Percentiles rank a stretch among this genome's conserved stretches.
These are phyloP conservation scores for Rotaria sp. DNA, from an alignment of 2,888 invertebrate genomes.

Conservation along the genomic window DNA sequence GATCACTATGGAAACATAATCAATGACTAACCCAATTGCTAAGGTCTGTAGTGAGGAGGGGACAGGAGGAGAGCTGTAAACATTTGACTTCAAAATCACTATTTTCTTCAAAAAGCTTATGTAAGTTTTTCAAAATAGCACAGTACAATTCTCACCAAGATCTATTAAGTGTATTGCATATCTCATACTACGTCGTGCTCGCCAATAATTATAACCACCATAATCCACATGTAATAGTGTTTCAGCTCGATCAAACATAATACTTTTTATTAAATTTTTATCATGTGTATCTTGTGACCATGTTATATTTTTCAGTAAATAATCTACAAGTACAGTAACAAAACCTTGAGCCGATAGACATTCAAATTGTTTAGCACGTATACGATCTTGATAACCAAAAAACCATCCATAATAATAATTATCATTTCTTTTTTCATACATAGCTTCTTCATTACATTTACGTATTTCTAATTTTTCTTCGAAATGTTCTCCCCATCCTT, in stretches of 20 bases:
- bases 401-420: slow-evolving; percentile 59
- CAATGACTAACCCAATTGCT: too few relatives aligned
- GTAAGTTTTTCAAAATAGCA: too few relatives aligned
- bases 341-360: slow-evolving; percentile 77
- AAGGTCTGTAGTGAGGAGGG: too few relatives aligned
- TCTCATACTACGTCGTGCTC: slow-evolving; percentile 72
- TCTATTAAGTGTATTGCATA: slow-evolving; percentile 67
- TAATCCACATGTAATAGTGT: slow-evolving; percentile 78
- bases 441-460: not conserved
- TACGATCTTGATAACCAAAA: slow-evolving; percentile 66
- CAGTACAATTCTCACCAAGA: slow-evolving; percentile 61
- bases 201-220: slow-evolving; percentile 75
- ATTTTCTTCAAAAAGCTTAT: too few relatives aligned
- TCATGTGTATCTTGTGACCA: slow-evolving; percentile 55
- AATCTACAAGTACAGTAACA: slow-evolving; percentile 50
- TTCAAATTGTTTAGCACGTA: slow-evolving; percentile 63
- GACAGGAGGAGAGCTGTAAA: too few relatives aligned
- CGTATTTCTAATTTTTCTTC: slow-evolving; percentile 12
- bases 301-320: slow-evolving; percentile 59
- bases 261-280: not conserved
- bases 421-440: slow-evolving; percentile 46
- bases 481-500: slow-evolving; percentile 49
- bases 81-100: too few relatives aligned
- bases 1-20: too few relatives aligned
- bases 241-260: slow-evolving; percentile 63